phyloP scores from a whole-genome alignment of 2,888 invertebrate genomes.

The Laothoe populi region DNA sequence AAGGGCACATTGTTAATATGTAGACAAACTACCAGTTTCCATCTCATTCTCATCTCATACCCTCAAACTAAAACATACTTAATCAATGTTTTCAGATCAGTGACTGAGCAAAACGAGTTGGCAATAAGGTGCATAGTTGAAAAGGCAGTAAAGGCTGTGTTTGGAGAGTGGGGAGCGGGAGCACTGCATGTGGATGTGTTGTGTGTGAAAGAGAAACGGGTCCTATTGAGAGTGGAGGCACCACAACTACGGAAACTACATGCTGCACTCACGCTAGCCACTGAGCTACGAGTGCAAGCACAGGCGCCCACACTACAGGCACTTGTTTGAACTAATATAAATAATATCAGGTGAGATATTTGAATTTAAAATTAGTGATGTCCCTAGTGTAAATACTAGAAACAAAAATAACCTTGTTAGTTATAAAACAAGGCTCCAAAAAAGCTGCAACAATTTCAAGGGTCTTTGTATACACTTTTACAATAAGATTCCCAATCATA shows the following conservation, averaged over 20 bases:
- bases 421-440: too few species aligned
- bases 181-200: conserved; percentile 54
- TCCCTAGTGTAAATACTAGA: too few species aligned
- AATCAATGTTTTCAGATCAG: conserved; percentile 35
- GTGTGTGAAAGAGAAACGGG: conserved; percentile 33
- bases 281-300: conserved; percentile 35
- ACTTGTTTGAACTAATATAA: conserved; percentile 23
- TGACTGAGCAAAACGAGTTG: conserved; percentile 18
- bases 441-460: too few species aligned
- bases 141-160: conserved; percentile 42
- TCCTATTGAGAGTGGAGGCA: conserved; percentile 43
- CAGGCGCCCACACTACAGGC: conserved; percentile 30
- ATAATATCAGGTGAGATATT: conserved; percentile 13
- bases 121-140: conserved; percentile 45
- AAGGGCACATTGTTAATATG: too few species aligned
- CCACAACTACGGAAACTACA: conserved; percentile 27
- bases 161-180: conserved; percentile 51
- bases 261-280: conserved; percentile 32
- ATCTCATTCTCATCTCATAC: too few species aligned
- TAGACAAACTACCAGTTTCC: too few species aligned
- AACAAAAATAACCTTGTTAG: too few species aligned
- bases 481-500: too few species aligned
- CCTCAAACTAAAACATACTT: too few species aligned
- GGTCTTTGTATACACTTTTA: too few species aligned
- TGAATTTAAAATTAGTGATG: too few species aligned